Base-by-base conservation (phyloP, 2,797 vertebrate genomes). In the Lepus townsendii region DNA sequence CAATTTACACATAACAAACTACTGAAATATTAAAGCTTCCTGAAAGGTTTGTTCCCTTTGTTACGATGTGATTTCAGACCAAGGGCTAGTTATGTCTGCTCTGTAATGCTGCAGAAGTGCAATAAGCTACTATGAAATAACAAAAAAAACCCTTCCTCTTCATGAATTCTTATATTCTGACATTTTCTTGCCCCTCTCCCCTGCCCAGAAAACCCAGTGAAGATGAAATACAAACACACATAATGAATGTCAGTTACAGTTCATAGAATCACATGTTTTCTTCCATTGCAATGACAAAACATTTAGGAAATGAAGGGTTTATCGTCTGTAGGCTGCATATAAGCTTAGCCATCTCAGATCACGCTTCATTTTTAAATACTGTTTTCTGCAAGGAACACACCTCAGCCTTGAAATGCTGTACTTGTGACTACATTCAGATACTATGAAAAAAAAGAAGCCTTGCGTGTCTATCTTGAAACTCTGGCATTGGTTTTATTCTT, bases 351-450 rank as follows among this genome's bases (percentile, higher is more conserved):
- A 97, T 97, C 97, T 97, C 95, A 98, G 97, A 96, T 94, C 95
- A 93, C 97, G 68, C 89, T 98, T 97, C 71, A 66, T 97, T 98
- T 98, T 97, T 1, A 97, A 98, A 97, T 97, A 97, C 90, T 97
- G 96, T 97, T 73, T 88, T 97, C 80, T 92, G 94, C 94, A 88
- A 96, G 87, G 97, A 97, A 85, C 35, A 92, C 71, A 95, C 0
- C 78, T 82, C 88, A 94, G 52, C 83, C 83, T 96, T 91, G 88
- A 78, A 96, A 97, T 97, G 97, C 92, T 96, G 94, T 73, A 63
- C 16, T 24, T 71, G 14, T 68, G 83, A 76, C 76, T 91, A 79
- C 32, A 82, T 16, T 87, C 50, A 89, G 57, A 68, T 89, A 24
- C 52, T 42, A 2, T 13, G 63, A 77, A 68, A 57, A 92, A 88